Percentiles rank a stretch among this genome's conserved stretches.
Evolutionary conservation across 2,113 vertebrate genomes (phyloP).

Genomic region (Eolophus roseicapilla): DNA sequence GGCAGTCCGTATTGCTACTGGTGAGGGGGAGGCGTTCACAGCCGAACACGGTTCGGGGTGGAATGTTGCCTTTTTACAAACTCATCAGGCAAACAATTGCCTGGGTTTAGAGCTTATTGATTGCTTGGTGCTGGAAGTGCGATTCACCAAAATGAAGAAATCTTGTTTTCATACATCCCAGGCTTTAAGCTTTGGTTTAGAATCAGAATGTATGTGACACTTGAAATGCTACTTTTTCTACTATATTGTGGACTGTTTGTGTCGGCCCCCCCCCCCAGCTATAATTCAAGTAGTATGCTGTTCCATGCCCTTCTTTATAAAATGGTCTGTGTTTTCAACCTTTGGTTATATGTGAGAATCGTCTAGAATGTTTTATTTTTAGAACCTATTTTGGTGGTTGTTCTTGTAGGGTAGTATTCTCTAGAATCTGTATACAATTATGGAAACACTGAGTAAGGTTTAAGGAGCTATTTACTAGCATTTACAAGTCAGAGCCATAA

Average conservation of each 20-base stretch:
- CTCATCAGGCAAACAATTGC: background rate
- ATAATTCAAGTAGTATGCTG: background rate
- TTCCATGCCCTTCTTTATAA: background rate
- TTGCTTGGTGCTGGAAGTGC: background rate
- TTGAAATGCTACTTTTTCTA: background rate
- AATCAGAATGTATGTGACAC: background rate
- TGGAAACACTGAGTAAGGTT: background rate
- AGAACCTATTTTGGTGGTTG: background rate
- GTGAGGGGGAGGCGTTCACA: background rate
- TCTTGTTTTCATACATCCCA: background rate
- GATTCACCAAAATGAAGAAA: background rate
- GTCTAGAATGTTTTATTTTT: constrained; percentile 13
- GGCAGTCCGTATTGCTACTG: constrained; percentile 1
- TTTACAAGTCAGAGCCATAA: background rate
- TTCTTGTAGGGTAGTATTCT: background rate
- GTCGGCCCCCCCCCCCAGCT: background rate
- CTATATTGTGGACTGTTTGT: background rate
- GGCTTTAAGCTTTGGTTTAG: background rate
- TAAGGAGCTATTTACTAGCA: constrained; percentile 6
- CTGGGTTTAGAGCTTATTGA: background rate
- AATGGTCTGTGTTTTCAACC: background rate
- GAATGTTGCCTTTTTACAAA: background rate
- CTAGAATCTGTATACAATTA: background rate
- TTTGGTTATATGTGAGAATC: background rate
- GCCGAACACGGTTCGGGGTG: background rate